phyloP scores from a whole-genome alignment of 2,113 vertebrate species.

The Nanger granti region DNA sequence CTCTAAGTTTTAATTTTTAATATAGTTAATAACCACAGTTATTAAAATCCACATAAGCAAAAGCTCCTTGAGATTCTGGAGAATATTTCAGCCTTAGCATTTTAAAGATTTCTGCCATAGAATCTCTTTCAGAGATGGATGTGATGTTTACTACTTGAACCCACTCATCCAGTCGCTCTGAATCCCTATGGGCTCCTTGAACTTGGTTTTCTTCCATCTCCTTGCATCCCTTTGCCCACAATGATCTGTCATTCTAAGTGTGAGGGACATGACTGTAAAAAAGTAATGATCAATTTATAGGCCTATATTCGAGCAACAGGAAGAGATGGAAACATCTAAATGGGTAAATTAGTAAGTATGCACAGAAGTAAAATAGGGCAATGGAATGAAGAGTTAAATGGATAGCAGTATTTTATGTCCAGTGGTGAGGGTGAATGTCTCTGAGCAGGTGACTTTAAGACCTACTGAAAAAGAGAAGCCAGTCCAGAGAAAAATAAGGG shows the following conservation, averaged over 20 bases:
- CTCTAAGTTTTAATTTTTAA: conserved; percentile 15
- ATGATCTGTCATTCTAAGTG: neutral
- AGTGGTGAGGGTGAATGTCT: neutral
- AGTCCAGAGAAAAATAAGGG: neutral
- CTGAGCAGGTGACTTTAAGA: neutral
- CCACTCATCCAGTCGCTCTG: too few species aligned
- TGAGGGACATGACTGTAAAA: neutral
- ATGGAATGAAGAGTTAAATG: neutral
- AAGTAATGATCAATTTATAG: neutral
- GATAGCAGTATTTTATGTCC: neutral
- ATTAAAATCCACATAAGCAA: neutral
- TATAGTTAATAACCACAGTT: neutral
- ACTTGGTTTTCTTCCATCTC: neutral
- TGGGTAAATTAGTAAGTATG: neutral
- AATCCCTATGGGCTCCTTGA: neutral
- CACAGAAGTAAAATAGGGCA: neutral
- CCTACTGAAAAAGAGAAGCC: neutral
- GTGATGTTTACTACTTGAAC: neutral
- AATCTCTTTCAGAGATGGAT: neutral
- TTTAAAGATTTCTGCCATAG: neutral
- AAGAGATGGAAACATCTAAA: neutral
- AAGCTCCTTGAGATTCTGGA: neutral
- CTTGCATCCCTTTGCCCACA: neutral
- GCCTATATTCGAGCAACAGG: neutral
- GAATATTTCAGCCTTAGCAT: neutral